Base-by-base conservation (phyloP, 2,888 invertebrate species). In the Drosophila neonasuta region DNA sequence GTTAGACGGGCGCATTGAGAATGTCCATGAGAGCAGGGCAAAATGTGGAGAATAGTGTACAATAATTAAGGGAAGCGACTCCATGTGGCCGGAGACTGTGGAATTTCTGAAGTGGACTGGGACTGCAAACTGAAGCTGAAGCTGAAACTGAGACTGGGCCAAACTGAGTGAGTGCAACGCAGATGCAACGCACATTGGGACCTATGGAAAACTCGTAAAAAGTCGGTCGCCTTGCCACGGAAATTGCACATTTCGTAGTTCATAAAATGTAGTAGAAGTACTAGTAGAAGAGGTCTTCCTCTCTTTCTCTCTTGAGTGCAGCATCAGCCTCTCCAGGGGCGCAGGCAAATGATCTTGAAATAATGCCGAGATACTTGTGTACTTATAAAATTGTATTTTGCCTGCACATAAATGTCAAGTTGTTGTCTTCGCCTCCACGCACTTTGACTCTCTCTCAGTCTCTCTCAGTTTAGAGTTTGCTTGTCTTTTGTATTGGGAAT, bases 221-320 rank as follows among this genome's bases (percentile, higher is more conserved):
- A 66, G 54, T 68, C 58, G 46, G 42, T 69, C 52, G 71, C 52
- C 51, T 50, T 41, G 59, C 68, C 71, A 7, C 9, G 39, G 7
- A 87, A 82, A 86, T 88, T 84, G 84, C 84, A 87, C 88, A 80
- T 86, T 88, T 79, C 76, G 80, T 68, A 82, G 86, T 84, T 77
- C 77, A 81, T 87, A 79, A 87, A 81, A 66, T 68, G 52, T 57
- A 41, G 51, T 45, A 39, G 9, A 45, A 34, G 29, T 45, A 24
- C 45, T 30, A 49, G 48, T 17, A 36, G 34, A 45, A 48, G 55
- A 79, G 74, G 49, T 63, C 55, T 13, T 15, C 45, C 29, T 34
- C 45, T 45, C 55, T 71, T 32, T 4, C 13, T 41, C 36, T 39
- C 67, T 68, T 29, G 78, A 76, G 80, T 74, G 70, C 41, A 45